Evolutionary conservation across 1,140 invertebrate species (phyloP), one percentile per base, ranked within the genome.

Genomic region (Rhagoletis zephyria): DNA sequence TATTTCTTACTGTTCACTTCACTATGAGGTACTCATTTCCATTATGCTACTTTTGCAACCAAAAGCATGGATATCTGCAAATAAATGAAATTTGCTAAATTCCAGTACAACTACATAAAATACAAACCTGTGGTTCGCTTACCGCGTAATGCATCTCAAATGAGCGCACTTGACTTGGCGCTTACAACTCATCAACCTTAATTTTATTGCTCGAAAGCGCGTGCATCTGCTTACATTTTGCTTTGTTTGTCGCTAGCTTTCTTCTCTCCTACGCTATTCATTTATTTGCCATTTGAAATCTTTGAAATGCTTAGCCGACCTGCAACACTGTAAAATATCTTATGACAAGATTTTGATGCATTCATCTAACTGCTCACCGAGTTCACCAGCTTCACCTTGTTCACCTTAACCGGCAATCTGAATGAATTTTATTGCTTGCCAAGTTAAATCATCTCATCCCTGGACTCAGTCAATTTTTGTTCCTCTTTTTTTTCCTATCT

Each of bases 141-240:
- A 67, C 30, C 30, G 10, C 12, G 2, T 9, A 40, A 42, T 30
- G 64, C 30, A 4, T 19, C 64, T 10, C 4, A 30, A 67, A 67
- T 67, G 64, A 40, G 64, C 19, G 30, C 64, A 67, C 64, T 67
- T 67, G 64, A 67, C 19, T 67, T 67, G 40, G 40, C 30, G 64
- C 30, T 67, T 42, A 67, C 64, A 40, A 67, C 64, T 42, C 30
- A 67, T 42, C 64, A 14, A 30, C 64, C 3, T 19, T 67, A 40
- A 14, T 40, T 42, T 40, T 40, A 3, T 67, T 40, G 3, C 30
- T 42, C 64, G 2, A 12, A 10, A 3, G 2, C 30, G 64, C 64
- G 64, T 10, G 2, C 9, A 3, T 40, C 10, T 30, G 30, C 30
- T 9, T 42, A 40, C 12, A 40, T 5, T 0, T 2, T 67, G 3